These are phyloP conservation scores for Dolichotis patagonum DNA, from an alignment of 2,113 vertebrate genomes.

Conservation along the genomic window DNA sequence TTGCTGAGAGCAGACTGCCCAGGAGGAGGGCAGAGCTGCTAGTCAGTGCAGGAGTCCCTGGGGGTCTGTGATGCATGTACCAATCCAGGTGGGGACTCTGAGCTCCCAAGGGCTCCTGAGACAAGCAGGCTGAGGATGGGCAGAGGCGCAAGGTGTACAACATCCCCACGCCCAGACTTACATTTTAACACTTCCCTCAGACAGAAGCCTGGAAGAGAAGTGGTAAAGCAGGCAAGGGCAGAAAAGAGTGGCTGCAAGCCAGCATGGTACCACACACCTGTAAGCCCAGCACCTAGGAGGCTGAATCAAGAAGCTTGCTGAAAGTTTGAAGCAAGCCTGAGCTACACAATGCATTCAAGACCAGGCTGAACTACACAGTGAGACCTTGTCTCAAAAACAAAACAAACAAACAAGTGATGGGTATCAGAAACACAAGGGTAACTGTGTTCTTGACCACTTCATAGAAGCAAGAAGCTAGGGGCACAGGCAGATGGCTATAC, in stretches of 20 bases:
- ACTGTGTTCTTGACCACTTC: neutral
- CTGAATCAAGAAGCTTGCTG: neutral
- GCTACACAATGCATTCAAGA: neutral
- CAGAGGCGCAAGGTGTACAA: neutral
- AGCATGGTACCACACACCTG: neutral
- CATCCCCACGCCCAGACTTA: neutral
- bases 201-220: neutral
- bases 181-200: neutral
- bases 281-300: neutral
- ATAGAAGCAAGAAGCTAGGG: neutral
- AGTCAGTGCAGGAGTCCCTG: neutral
- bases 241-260: neutral
- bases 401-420: neutral
- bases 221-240: neutral
- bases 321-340: neutral
- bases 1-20: neutral
- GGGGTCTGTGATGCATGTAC: neutral
- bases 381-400: neutral
- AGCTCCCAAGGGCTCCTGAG: neutral
- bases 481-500: fast-evolving
- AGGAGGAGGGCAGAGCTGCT: neutral
- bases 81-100: neutral
- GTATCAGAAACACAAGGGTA: neutral
- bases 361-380: neutral
- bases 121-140: neutral